These are phyloP conservation scores for Aphidius gifuensis DNA, from an alignment of 1,140 invertebrate genomes.

Conservation along the genomic window DNA sequence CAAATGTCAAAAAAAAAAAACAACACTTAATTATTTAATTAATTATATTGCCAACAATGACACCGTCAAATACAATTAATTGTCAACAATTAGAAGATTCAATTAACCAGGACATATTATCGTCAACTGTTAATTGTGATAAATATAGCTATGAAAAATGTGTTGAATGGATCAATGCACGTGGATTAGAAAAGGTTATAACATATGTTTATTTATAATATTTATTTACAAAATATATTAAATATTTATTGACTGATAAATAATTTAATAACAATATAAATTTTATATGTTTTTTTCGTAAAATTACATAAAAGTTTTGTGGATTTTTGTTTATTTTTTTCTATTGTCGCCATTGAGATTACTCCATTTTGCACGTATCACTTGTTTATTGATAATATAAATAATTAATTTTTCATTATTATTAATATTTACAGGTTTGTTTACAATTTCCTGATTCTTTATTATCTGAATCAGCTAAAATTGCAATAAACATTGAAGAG, in stretches of 20 bases:
- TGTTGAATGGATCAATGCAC: slow-evolving; percentile 66
- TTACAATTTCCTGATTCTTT: slow-evolving; percentile 88
- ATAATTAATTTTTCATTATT: too few species aligned
- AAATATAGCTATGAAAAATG: slow-evolving; percentile 58
- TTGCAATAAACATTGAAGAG: slow-evolving; percentile 66
- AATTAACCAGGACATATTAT: not conserved
- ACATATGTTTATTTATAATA: slow-evolving; percentile 7
- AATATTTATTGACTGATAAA: slow-evolving; percentile 26
- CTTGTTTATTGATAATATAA: too few species aligned
- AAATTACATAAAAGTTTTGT: too few species aligned
- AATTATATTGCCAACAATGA: not conserved
- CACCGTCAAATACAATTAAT: slow-evolving; percentile 3
- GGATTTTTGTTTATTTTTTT: too few species aligned
- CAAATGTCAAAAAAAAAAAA: too few species aligned
- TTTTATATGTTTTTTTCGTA: too few species aligned
- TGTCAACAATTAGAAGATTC: not conserved
- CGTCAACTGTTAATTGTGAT: slow-evolving; percentile 28
- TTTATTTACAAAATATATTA: slow-evolving; percentile 11
- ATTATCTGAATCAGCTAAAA: slow-evolving; percentile 66
- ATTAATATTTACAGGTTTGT: slow-evolving; percentile 65
- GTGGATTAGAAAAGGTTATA: slow-evolving; percentile 64
- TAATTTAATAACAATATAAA: not conserved
- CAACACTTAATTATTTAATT: too few species aligned
- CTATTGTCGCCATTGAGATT: too few species aligned
- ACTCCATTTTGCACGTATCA: too few species aligned